Base-by-base conservation (phyloP, 92 coral and sea anemone genomes). In the Phymanthus crucifer region DNA sequence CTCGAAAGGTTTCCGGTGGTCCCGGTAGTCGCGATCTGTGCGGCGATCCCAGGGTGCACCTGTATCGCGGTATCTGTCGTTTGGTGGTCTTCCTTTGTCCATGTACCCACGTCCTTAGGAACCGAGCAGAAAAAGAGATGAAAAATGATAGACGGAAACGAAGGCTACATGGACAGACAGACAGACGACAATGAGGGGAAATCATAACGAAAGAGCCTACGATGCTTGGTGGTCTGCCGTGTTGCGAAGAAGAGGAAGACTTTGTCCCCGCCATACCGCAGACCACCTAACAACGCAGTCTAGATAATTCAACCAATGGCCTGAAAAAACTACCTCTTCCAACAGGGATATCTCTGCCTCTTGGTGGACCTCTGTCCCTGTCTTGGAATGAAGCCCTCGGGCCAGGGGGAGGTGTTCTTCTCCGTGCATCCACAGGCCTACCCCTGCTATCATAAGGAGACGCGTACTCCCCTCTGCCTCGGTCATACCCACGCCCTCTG, bases 1-100 rank as follows among this genome's bases (percentile, higher is more conserved):
- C 34, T 73, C 83, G 48, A 75, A 87, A 1, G 89, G 91, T 23
- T 90, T 83, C 40, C 85, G 81, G 71, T 92, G 96, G 77, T 90
- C 97, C 70, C 99, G 97, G 50, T 88, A 88, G 38, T 95, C 99
- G 40, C 91, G 96, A 34, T 93, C 94, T 19, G 91, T 84, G 40
- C 88, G 93, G 48, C 91, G 87, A 32, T 91, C 94, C 83, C 99
- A 86, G 21, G 94, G 89, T 74, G 88, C 94, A 76, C 76, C 75
- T 50, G 90, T 83, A 29, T 87, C 93, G 61, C 91, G 95, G 81
- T 82, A 91, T 34, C 96, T 85, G 40, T 93, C 93, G 18, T 84
- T 97, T 35, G 90, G 87, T 21, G 89, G 98, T 43, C 97, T 92
- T 26, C 81, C 78, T 12, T 90, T 75, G 78, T 92, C 94, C 23